Base-by-base conservation (phyloP, 2,797 vertebrate genomes). In the Cirrhinus molitorella region DNA sequence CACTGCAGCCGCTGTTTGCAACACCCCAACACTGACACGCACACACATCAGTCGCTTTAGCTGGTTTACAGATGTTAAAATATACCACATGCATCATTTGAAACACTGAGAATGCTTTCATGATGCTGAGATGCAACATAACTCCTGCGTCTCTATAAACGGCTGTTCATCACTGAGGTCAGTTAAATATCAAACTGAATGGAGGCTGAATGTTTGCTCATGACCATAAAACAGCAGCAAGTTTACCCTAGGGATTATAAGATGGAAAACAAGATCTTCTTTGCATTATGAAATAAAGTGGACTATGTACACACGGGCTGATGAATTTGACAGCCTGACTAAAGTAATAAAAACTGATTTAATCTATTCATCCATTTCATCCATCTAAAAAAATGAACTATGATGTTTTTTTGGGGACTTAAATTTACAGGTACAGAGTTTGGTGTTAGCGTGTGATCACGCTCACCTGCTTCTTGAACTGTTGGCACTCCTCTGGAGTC, bases 401-500 rank as follows among this genome's bases (percentile, higher is more conserved):
- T n/a, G n/a, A n/a, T n/a, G n/a, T n/a, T n/a, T n/a, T n/a, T n/a
- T n/a, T n/a, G n/a, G n/a, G n/a, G n/a, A n/a, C n/a, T n/a, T n/a
- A n/a, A 37, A 28, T 17, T n/a, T 28, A 17, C 66, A 68, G 37
- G 10, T 51, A 21, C 10, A 17, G 37, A 45, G 53, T 59, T 59
- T 57, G 75, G 8, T 1, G 19, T 65, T 78, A 23, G 21, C 5
- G 12, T 14, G 57, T 3, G 2, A 63, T 16, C 11, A 31, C 43
- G 0, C 59, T 65, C 43, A 99, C 97, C 97, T 98, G 97, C 92
- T 96, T 98, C 94, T 98, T 99, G 93, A 98, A 98, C 91, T 97
- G 97, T 85, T 96, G 97, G 93, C 98, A 98, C 93, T 99, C 98
- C 91, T 98, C 97, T 0, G 97, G 97, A 90, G 97, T 98, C 91